Evolutionary conservation across 2,797 vertebrate species (phyloP), one percentile per base, ranked within the genome.

Genomic region (Delichon dasypus): DNA sequence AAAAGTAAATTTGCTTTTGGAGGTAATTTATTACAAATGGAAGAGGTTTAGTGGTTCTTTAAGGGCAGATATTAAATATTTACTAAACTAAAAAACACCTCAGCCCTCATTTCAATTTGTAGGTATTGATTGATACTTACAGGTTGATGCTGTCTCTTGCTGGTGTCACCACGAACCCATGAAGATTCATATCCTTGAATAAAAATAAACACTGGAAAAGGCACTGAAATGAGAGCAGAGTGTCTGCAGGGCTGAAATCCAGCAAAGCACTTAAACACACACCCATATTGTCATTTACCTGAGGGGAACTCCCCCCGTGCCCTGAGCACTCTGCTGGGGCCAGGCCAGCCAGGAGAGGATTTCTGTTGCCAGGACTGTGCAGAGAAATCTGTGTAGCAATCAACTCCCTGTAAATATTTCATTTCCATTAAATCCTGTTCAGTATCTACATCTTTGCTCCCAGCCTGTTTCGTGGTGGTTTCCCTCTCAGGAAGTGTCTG

Each of bases 191-290:
- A 26, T 27, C 61, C 67, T 26, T 20, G 40, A 15, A 18, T 8
- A 74, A 89, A 91, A 85, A 75, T 51, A 75, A 78, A 61, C 68
- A 5, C 38, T 44, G 14, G 19, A 25, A 36, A 21, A 30, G 16
- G 32, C 7, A 23, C 8, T 27, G 32, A 20, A 44, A 26, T 36
- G 68, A 38, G 54, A 74, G 30, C 73, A 13, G 61, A 88, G 66
- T 45, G 78, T 84, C 10, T 72, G 79, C 66, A 53, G 67, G 79
- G 73, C 60, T 71, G 79, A 2, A 8, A 19, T 67, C 82, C 87
- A 93, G 76, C 60, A 72, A 13, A 90, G 75, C 72, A 93, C 72
- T 96, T 36, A 61, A 50, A 62, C 30, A 51, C 32, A 25, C 26
- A 13, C 4, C 60, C 13, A 38, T 8, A 48, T 32, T 38, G 71